Evolutionary conservation across 2,113 vertebrate species (phyloP), one percentile per base, ranked within the genome.

Genomic region (Mustela nigripes): DNA sequence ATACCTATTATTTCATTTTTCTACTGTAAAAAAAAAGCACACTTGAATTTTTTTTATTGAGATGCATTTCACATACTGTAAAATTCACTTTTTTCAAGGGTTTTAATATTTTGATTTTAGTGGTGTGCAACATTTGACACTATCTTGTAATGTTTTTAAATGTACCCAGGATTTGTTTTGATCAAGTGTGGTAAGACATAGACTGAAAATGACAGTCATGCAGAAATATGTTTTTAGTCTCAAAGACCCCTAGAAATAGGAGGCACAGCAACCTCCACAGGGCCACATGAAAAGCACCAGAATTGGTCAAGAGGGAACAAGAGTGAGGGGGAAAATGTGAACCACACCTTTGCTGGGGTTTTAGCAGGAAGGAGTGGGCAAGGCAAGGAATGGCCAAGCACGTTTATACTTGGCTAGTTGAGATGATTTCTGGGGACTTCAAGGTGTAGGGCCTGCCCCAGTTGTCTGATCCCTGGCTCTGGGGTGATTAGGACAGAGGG

Each of bases 61-160:
- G 67, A 86, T 82, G 50, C 11, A 83, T 82, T 33, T 94, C 16
- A 58, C 56, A 86, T 19, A 50, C 9, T 18, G 89, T 45, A 80
- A 89, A 86, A 60, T 53, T 74, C 36, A 73, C 1, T 24, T 19
- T 50, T 93, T n/a, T 45, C 62, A 69, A 45, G 11, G 28, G 39
- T 87, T 95, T 95, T 76, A 53, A 48, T 83, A 87, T 18, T 96
- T 15, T 81, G 76, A 78, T 31, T 71, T 78, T 82, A 74, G 28
- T 65, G 58, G 19, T 84, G 5, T 95, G 3, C 18, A 76, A 69
- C 28, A 33, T 71, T 84, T 18, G 81, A 12, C 2, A 39, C 7
- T 48, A 79, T 58, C 21, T 91, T n/a, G 15, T 15, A 24, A 78
- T 62, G 39, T 24, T 69, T 92, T 42, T 28, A 76, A 95, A 85